These are phyloP conservation scores for Hoplostethus mediterraneus DNA, from an alignment of 2,797 vertebrate species.

Conservation along the genomic window DNA sequence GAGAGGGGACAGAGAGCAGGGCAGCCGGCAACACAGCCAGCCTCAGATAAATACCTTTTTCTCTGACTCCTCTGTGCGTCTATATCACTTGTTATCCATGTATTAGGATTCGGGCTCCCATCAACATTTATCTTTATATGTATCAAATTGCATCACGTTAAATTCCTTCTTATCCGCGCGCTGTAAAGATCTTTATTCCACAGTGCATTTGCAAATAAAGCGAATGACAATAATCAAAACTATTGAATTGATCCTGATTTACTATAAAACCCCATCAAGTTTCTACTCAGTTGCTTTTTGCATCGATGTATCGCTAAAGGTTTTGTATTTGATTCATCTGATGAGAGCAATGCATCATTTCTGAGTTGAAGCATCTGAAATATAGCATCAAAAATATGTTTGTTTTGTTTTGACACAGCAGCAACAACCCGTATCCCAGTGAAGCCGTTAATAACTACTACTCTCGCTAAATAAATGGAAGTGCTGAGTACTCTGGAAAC, in stretches of 20 bases:
- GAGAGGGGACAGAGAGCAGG: slow-evolving; percentile 70
- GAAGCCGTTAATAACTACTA: slow-evolving; percentile 21
- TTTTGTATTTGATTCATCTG: too few relatives aligned
- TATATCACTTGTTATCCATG: slow-evolving; percentile 59
- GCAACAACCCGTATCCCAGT: slow-evolving; percentile 6
- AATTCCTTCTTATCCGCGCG: slow-evolving; percentile 1
- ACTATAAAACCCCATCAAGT: too few relatives aligned
- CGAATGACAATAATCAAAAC: too few relatives aligned
- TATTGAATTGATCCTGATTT: too few relatives aligned
- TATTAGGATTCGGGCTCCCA: slow-evolving; percentile 39
- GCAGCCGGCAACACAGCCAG: slow-evolving; percentile 62
- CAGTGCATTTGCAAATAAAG: slow-evolving; percentile 16
- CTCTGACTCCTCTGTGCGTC: slow-evolving; percentile 42
- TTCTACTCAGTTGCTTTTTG: too few relatives aligned
- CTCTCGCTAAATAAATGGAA: slow-evolving; percentile 32
- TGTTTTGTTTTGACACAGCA: slow-evolving; percentile 8
- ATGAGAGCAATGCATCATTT: too few relatives aligned
- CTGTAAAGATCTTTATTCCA: slow-evolving; percentile 7
- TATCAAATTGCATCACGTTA: slow-evolving; percentile 28
- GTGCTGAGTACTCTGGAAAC: slow-evolving; percentile 16
- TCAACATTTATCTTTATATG: slow-evolving; percentile 2
- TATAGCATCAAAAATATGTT: slow-evolving; percentile 4
- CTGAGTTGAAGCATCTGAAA: too few relatives aligned
- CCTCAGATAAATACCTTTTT: slow-evolving; percentile 71
- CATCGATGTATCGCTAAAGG: too few relatives aligned